Percentiles rank a stretch among this genome's conserved stretches.
These are phyloP conservation scores for Conus ventricosus DNA, from an alignment of 1,140 invertebrate genomes.

Conservation along the genomic window DNA sequence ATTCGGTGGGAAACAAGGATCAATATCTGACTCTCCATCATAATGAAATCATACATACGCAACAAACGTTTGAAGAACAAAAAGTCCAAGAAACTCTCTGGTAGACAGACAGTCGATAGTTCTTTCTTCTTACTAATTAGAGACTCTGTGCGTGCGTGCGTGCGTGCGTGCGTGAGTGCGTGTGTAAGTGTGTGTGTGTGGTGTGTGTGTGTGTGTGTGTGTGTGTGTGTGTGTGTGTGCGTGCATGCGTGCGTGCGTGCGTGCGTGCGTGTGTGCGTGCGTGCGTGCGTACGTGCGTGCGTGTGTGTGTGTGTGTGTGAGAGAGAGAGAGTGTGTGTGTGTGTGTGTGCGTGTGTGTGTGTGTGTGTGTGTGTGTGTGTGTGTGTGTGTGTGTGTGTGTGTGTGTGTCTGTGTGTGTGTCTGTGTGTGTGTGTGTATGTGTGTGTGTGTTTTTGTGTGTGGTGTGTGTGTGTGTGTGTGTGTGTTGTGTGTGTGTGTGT, in stretches of 20 bases:
- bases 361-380: neutral
- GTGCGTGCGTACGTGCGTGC: neutral
- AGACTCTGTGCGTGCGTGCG: neutral
- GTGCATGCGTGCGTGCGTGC: neutral
- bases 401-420: neutral
- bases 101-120: too few species aligned
- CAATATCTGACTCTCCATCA: too few species aligned
- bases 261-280: neutral
- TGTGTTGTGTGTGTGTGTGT: too few species aligned
- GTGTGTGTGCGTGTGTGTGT: constrained; percentile 10
- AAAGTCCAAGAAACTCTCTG: too few species aligned
- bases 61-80: too few species aligned
- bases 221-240: too few species aligned
- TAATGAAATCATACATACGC: too few species aligned
- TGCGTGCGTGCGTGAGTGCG: constrained; percentile 8
- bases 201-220: too few species aligned
- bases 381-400: neutral
- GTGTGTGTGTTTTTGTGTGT: neutral
- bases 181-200: neutral
- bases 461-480: neutral
- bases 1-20: too few species aligned
- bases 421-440: neutral
- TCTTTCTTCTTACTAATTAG: too few species aligned
- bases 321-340: neutral
- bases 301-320: neutral